Percentiles rank a stretch among this genome's conserved stretches.
Evolutionary conservation across 2,888 invertebrate genomes (phyloP).

Genomic region (Conus canariensis): DNA sequence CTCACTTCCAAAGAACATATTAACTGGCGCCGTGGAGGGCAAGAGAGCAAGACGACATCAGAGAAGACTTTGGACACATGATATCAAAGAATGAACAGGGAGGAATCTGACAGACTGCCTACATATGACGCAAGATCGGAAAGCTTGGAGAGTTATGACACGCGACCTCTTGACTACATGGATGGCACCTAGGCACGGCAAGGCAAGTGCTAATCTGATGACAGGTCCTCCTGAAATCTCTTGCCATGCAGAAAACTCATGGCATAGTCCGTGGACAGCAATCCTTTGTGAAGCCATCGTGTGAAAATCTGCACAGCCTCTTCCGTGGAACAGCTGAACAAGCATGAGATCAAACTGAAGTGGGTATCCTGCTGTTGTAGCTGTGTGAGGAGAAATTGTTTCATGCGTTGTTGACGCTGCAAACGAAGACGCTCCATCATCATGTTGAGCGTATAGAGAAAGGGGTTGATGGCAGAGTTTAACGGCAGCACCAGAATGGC

Average conservation of each 20-base stretch:
- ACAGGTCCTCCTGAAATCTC: not conserved
- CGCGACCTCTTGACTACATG: no score
- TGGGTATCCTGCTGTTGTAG: not conserved
- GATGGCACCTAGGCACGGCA: no score
- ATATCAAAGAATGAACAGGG: no score
- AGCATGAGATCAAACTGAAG: not conserved
- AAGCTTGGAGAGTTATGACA: no score
- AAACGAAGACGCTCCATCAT: not conserved
- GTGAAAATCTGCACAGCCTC: not conserved
- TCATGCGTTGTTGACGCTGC: not conserved
- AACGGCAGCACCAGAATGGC: conserved; percentile 18
- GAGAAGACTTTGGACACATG: no score
- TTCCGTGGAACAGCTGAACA: not conserved
- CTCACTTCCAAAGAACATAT: no score
- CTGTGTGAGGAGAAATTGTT: not conserved
- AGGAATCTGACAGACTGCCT: no score
- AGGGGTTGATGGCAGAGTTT: conserved; percentile 24
- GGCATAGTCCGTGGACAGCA: not conserved
- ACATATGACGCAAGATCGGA: no score
- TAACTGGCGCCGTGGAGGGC: no score
- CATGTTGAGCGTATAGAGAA: conserved; percentile 23
- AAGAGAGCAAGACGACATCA: no score
- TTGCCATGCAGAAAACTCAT: not conserved
- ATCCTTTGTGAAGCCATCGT: not conserved
- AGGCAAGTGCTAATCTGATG: not conserved